Base-by-base conservation (phyloP, 2,797 vertebrate species). In the Carduelis carduelis region DNA sequence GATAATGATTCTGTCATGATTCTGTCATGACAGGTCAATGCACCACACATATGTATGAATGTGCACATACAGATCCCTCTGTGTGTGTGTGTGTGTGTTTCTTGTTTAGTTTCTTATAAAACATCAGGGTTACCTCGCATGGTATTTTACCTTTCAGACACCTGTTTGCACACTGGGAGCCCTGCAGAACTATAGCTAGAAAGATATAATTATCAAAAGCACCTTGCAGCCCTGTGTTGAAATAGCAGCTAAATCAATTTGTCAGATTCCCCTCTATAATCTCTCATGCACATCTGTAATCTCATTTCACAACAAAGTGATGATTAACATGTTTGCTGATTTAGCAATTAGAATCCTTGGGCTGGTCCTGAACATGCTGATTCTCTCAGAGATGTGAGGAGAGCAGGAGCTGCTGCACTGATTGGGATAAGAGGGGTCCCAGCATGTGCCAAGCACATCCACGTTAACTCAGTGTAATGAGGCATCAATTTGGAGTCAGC, bases 351-450 rank as follows among this genome's bases (percentile, higher is more conserved):
- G 69, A 90, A 91, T 85, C 84, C 87, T 74, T n/a, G 41, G 81
- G 74, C 77, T 77, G 50, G 72, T 50, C 65, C 89, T 70, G 79
- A 92, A 55, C 84, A 78, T 49, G 41, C 89, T 76, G 94, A 86
- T 90, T 91, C 83, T 43, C 19, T 69, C 68, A 19, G 63, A 66
- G 47, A 50, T n/a, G 60, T 37, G 14, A 76, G 87, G 66, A 94
- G 63, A 43, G 87, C 91, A 90, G 91, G 97, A 97, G 97, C 97
- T 94, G 94, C 90, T 74, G 83, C 92, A 94, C 94, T 98, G 97
- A 98, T 97, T 98, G 97, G 96, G 97, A 97, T 97, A 86, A 96
- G 95, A 92, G 76, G 87, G 66, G 89, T 84, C 72, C 80, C 84
- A 93, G 91, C 90, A 19, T 83, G 72, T 86, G 89, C 95, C 89